Percentiles rank a stretch among this genome's conserved stretches.
Conservation (phyloP, 2,888 invertebrate species). For the Rotaria socialis region DNA sequence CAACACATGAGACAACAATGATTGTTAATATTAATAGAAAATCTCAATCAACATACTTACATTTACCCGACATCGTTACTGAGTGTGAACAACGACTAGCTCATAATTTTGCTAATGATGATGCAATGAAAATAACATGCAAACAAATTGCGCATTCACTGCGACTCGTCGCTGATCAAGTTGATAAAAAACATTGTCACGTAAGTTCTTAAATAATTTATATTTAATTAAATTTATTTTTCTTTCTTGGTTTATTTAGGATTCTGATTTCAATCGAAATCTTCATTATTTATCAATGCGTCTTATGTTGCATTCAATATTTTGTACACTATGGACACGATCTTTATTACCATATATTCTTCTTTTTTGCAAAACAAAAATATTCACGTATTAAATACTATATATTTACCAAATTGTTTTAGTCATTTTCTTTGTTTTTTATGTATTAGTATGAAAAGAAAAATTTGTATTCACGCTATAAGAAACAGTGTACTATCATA, state of each 20-base stretch:
- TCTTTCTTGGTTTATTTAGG: background rate
- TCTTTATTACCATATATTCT: background rate
- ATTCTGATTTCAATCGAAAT: background rate
- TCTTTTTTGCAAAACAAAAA: background rate
- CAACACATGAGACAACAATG: background rate
- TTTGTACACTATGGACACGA: conserved; percentile 14
- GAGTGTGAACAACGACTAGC: background rate
- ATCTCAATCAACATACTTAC: background rate
- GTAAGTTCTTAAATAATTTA: background rate
- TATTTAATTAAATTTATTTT: background rate
- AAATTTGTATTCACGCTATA: background rate
- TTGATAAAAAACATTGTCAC: conserved; percentile 24
- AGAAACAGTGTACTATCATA: background rate
- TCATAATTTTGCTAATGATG: background rate
- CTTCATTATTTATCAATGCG: conserved; percentile 4
- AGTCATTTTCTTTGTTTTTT: background rate
- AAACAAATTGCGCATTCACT: conserved; percentile 13
- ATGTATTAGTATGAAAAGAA: background rate
- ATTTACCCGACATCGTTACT: conserved; percentile 21
- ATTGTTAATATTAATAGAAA: background rate
- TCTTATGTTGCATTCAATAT: background rate
- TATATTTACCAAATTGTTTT: background rate
- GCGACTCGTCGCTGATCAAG: conserved; percentile 24
- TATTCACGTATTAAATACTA: background rate
- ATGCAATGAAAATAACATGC: background rate